Base-by-base conservation (phyloP, 2,797 vertebrate species). In the Gobio occitaniae region DNA sequence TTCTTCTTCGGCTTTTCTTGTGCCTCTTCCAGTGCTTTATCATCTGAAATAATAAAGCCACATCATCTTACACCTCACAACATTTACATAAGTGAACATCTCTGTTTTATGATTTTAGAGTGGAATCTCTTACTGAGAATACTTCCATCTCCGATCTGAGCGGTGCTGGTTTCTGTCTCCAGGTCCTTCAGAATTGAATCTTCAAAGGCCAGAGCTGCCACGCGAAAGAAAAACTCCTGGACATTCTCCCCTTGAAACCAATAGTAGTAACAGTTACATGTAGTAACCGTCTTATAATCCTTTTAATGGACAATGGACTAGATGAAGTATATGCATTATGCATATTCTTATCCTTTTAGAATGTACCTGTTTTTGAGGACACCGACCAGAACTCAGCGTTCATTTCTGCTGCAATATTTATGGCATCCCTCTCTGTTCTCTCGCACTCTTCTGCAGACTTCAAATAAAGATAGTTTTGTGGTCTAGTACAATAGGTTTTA, bases 371-470 rank as follows among this genome's bases (percentile, higher is more conserved):
- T 94, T 97, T 98, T 85, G 97, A 94, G 0, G 97, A 99, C 83
- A 99, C 96, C 0, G 96, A 95, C 97, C 97, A 99, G 90, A 98
- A 98, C 87, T 99, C 97, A 0, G 96, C 97, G 12, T 94, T 91
- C 94, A 99, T 95, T 85, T 97, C 95, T 1, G 90, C 89, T 80
- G 97, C 97, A 86, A 97, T 91, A 70, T 87, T 93, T 83, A 97
- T 88, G 1, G 97, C 97, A 19, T 97, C 96, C 9, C 84, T 91
- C 89, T 99, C 97, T 0, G 94, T 96, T 89, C 94, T 95, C 63
- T 92, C 90, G 66, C 95, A 95, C 47, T 95, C 95, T 2, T 96
- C 96, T 84, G 82, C 87, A 76, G 96, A 95, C 97, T 98, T 38
- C n/a, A 84, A 3, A 86, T 6, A 48, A 72, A 59, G 21, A 78